Conservation (phyloP, 1,140 invertebrate genomes). For the Anastrepha obliqua region DNA sequence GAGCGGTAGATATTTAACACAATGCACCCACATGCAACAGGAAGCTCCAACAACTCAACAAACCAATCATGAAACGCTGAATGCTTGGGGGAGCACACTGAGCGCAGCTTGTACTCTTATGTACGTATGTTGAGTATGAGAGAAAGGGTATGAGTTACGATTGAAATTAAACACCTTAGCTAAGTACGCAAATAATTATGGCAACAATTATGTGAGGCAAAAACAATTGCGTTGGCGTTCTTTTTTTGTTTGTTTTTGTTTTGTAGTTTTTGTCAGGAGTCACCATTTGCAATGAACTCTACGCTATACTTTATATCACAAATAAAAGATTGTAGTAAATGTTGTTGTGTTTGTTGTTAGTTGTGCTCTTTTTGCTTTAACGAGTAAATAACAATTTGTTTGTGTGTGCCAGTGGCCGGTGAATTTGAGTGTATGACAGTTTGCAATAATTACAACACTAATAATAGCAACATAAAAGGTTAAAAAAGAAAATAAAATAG, state of each 20-base stretch:
- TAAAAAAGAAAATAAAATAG: neutral
- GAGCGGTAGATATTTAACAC: neutral
- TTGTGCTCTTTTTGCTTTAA: neutral
- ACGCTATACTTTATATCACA: neutral
- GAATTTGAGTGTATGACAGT: slow-evolving; percentile 19
- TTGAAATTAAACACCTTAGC: slow-evolving; percentile 32
- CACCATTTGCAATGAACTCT: slow-evolving; percentile 34
- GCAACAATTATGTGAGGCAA: neutral
- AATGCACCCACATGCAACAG: slow-evolving; percentile 23
- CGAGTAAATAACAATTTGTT: neutral
- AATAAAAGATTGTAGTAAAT: neutral
- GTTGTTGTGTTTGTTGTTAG: neutral
- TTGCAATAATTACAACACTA: slow-evolving; percentile 30
- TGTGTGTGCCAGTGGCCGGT: neutral
- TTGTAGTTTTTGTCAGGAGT: neutral
- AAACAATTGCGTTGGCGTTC: neutral
- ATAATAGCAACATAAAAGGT: neutral
- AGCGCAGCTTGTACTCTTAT: neutral
- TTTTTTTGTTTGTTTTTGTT: neutral
- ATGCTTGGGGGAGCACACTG: too few species aligned
- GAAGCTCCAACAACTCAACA: slow-evolving; percentile 14
- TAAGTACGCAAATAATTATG: slow-evolving; percentile 36
- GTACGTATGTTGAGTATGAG: neutral
- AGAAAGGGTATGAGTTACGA: neutral
- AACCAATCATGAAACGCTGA: neutral